Conservation (phyloP, 2,888 invertebrate genomes). For the Rosalia funebris region DNA sequence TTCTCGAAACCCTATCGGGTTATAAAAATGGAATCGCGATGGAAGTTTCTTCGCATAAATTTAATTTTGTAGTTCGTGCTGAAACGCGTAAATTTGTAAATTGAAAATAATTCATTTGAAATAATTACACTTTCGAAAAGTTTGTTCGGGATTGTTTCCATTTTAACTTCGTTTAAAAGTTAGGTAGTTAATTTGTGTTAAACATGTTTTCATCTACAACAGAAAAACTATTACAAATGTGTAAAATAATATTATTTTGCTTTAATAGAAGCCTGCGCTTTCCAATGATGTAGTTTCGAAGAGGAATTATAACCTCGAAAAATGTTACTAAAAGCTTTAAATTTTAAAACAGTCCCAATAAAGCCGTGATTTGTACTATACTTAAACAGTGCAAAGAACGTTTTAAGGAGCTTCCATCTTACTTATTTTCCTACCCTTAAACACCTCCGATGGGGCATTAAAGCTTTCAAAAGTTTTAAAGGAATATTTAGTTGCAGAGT, state of each 20-base stretch:
- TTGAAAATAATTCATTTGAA: constrained; percentile 51
- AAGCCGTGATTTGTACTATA: not conserved
- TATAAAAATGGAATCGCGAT: constrained; percentile 19
- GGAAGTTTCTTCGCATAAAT: constrained; percentile 41
- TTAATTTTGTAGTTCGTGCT: constrained; percentile 44
- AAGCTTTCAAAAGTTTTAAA: constrained; percentile 17
- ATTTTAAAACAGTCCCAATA: not conserved
- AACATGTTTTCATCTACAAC: constrained; percentile 9
- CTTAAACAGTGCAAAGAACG: not conserved
- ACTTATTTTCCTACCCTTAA: not conserved
- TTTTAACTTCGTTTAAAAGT: constrained; percentile 41
- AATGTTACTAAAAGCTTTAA: too few species aligned
- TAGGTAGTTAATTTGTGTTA: constrained; percentile 39
- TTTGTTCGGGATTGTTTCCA: constrained; percentile 42
- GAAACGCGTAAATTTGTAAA: constrained; percentile 49
- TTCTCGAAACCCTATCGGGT: not conserved
- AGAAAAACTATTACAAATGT: constrained; percentile 4
- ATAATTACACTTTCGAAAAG: constrained; percentile 46
- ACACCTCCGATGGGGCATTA: constrained; percentile 18
- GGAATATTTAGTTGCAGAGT: constrained; percentile 13
- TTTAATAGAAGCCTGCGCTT: too few species aligned
- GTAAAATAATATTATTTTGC: too few species aligned
- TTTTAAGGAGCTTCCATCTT: not conserved
- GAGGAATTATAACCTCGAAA: too few species aligned
- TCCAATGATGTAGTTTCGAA: too few species aligned